Percentiles rank a stretch among this genome's conserved stretches.
Conservation (phyloP, 2,113 vertebrate species). For the Percopsis transmontana region DNA sequence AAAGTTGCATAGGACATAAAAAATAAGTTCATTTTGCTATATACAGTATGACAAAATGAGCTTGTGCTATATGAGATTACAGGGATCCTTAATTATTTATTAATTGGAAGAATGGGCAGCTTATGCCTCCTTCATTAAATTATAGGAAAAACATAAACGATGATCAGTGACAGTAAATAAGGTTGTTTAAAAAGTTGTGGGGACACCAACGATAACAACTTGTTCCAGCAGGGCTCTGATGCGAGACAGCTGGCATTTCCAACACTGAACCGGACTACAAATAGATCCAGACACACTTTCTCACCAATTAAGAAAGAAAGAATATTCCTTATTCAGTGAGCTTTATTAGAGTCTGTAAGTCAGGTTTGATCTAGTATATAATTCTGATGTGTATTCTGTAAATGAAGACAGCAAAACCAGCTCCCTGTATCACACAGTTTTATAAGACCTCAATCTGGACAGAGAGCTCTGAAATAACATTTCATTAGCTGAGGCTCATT, state of each 20-base stretch:
- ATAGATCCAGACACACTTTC: slow-evolving; percentile 75
- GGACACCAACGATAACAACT: slow-evolving; percentile 57
- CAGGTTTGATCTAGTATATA: slow-evolving; percentile 53
- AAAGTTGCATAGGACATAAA: too few species aligned
- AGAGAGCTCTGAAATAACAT: slow-evolving; percentile 55
- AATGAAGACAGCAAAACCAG: slow-evolving; percentile 58
- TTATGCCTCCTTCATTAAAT: neutral
- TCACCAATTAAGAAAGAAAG: slow-evolving; percentile 77
- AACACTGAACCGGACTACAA: slow-evolving; percentile 77
- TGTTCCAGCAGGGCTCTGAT: slow-evolving; percentile 66
- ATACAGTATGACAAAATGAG: neutral
- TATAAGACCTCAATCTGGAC: slow-evolving; percentile 44
- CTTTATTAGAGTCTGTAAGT: slow-evolving; percentile 62
- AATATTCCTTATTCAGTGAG: slow-evolving; percentile 49
- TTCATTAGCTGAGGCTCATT: slow-evolving; percentile 67
- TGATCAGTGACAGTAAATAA: slow-evolving; percentile 34
- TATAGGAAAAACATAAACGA: neutral
- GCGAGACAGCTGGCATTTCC: slow-evolving; percentile 81
- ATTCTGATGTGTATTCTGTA: slow-evolving; percentile 56
- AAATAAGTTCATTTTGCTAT: neutral
- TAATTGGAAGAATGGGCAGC: neutral
- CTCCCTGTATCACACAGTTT: slow-evolving; percentile 45
- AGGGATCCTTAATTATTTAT: neutral
- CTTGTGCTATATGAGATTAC: neutral
- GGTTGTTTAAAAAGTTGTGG: slow-evolving; percentile 59